Evolutionary conservation across 1,140 invertebrate genomes (phyloP).

Genomic region (Drosophila pseudoobscura): DNA sequence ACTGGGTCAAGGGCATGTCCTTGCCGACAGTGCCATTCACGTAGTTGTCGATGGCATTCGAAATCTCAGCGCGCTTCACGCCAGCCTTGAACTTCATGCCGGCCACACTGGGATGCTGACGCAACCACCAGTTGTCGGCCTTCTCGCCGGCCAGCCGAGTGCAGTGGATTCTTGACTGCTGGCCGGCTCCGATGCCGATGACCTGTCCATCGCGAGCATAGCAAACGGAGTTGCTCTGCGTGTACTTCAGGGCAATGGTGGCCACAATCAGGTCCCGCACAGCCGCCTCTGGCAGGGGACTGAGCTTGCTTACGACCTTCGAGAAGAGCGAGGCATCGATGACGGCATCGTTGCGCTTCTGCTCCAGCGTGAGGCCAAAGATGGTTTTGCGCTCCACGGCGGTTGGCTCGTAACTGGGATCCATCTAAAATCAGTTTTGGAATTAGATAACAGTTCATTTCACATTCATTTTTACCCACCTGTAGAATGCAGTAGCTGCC

Average conservation of each 20-base stretch:
- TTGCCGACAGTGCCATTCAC: conserved; percentile 95
- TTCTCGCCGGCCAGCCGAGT: conserved; percentile 98
- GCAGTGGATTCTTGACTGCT: conserved; percentile 98
- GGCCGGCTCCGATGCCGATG: conserved; percentile 98
- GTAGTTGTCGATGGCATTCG: conserved; percentile 98
- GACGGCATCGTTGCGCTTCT: conserved; percentile 94
- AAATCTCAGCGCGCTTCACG: conserved; percentile 95
- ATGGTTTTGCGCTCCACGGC: conserved; percentile 93
- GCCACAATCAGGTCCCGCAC: conserved; percentile 97
- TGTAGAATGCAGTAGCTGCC: conserved; percentile 96
- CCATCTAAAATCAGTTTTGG: conserved; percentile 87
- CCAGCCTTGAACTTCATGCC: conserved; percentile 94
- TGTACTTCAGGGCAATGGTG: conserved; percentile 98
- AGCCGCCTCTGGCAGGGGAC: conserved; percentile 89
- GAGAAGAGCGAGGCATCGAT: conserved; percentile 92
- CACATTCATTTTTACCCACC: conserved; percentile 71
- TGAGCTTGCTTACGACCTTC: conserved; percentile 92
- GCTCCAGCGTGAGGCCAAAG: conserved; percentile 96
- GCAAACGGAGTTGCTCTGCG: conserved; percentile 88
- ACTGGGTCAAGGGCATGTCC: conserved; percentile 84
- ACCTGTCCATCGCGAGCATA: conserved; percentile 92
- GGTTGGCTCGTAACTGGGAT: conserved; percentile 92
- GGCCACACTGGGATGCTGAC: conserved; percentile 95
- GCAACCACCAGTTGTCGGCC: conserved; percentile 99
- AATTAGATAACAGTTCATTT: neutral